Conservation (phyloP, 2,888 invertebrate species). For the Meliscaeva auricollis region DNA sequence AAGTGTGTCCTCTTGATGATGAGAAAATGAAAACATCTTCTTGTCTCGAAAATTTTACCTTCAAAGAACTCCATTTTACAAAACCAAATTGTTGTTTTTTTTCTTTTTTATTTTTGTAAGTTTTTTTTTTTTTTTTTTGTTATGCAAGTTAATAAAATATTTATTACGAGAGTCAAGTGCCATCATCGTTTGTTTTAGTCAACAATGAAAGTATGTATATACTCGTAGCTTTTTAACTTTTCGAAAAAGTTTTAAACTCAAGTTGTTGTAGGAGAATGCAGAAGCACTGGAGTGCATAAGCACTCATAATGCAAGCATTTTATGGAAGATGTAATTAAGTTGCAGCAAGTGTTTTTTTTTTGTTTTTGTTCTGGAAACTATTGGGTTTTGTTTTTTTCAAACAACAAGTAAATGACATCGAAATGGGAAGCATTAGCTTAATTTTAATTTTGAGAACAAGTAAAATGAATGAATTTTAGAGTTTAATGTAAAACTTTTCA, state of each 20-base stretch:
- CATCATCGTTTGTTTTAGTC: background rate
- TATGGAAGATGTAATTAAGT: background rate
- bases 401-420: background rate
- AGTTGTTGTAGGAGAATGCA: constrained; percentile 21
- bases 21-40: background rate
- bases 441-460: background rate
- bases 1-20: constrained; percentile 4
- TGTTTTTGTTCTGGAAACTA: background rate
- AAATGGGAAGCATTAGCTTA: background rate
- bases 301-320: background rate
- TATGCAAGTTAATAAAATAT: constrained; percentile 26
- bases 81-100: background rate
- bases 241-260: constrained; percentile 32
- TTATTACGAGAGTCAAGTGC: constrained; percentile 46
- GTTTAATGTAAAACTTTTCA: background rate
- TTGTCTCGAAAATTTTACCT: constrained; percentile 3
- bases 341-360: background rate
- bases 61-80: background rate
- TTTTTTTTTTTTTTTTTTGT: background rate
- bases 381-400: background rate
- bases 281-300: constrained; percentile 3
- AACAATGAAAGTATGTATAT: constrained; percentile 17
- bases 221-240: constrained; percentile 25
- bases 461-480: background rate
- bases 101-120: too few relatives aligned